Conservation (phyloP, 2,797 vertebrate genomes). For the Xenentodon cancila region DNA sequence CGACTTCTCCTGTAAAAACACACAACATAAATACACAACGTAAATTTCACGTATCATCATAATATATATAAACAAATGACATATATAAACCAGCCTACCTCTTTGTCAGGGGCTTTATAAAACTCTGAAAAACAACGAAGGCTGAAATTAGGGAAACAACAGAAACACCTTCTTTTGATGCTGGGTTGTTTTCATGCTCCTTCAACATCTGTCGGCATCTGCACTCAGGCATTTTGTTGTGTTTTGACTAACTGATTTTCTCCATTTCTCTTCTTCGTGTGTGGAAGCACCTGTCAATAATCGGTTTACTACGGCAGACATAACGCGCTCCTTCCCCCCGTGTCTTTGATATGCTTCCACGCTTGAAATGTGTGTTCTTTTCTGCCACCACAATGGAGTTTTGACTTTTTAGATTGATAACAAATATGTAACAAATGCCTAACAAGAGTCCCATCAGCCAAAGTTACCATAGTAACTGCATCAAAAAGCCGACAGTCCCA, state of each 20-base stretch:
- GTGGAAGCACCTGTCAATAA: not conserved
- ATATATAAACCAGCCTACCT: slow-evolving; percentile 70
- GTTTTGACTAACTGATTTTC: not conserved
- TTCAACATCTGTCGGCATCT: not conserved
- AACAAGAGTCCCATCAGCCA: no score
- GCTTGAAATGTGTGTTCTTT: no score
- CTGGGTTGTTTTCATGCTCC: not conserved
- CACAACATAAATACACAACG: no score
- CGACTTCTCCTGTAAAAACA: slow-evolving; percentile 60
- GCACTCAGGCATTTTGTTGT: not conserved
- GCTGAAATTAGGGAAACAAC: slow-evolving; percentile 11
- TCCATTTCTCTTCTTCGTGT: not conserved
- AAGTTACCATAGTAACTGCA: no score
- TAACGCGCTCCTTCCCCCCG: no score
- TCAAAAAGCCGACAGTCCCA: no score
- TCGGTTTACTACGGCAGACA: no score
- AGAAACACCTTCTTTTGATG: not conserved
- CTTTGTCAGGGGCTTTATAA: slow-evolving; percentile 82
- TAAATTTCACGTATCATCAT: not conserved
- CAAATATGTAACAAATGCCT: no score
- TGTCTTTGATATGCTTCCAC: no score
- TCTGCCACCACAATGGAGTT: no score
- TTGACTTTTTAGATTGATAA: no score
- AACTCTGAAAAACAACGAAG: slow-evolving; percentile 75
- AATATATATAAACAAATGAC: not conserved